Evolutionary conservation across 2,888 invertebrate genomes (phyloP).

Genomic region (Adelognathus sp.): DNA sequence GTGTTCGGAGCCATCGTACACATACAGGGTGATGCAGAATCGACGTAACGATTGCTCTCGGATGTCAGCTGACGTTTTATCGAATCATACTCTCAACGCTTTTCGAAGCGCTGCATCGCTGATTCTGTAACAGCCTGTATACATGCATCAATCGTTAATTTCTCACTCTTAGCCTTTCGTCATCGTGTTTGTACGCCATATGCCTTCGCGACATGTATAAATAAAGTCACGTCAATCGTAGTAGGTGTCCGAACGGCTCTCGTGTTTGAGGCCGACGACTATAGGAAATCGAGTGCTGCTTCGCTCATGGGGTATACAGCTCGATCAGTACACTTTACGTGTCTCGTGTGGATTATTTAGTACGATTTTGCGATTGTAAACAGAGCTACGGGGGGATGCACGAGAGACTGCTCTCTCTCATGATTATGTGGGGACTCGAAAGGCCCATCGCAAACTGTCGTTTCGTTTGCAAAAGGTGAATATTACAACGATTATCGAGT

Average conservation of each 20-base stretch:
- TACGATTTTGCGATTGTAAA: slow-evolving; percentile 7
- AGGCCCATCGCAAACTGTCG: background rate
- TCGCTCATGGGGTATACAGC: slow-evolving; percentile 9
- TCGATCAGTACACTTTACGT: background rate
- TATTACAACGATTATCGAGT: background rate
- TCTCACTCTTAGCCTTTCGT: slow-evolving; percentile 35
- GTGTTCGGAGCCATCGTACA: background rate
- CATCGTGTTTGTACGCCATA: slow-evolving; percentile 45
- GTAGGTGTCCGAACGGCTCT: slow-evolving; percentile 7
- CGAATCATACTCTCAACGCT: too few species aligned
- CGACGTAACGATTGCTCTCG: too few species aligned
- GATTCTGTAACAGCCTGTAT: too few species aligned
- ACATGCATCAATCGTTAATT: slow-evolving; percentile 24
- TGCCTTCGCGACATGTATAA: slow-evolving; percentile 26
- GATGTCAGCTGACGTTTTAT: too few species aligned
- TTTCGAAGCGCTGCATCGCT: too few species aligned
- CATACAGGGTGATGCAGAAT: too few species aligned
- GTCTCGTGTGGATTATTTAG: slow-evolving; percentile 10
- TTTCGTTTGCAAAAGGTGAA: background rate
- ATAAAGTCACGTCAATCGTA: slow-evolving; percentile 40
- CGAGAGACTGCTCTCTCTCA: background rate
- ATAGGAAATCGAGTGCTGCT: slow-evolving; percentile 19
- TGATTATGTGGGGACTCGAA: slow-evolving; percentile 45
- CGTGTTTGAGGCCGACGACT: background rate
- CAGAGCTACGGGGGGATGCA: background rate